Base-by-base conservation (phyloP, 2,888 invertebrate genomes). In the Oxyscelio sp. region DNA sequence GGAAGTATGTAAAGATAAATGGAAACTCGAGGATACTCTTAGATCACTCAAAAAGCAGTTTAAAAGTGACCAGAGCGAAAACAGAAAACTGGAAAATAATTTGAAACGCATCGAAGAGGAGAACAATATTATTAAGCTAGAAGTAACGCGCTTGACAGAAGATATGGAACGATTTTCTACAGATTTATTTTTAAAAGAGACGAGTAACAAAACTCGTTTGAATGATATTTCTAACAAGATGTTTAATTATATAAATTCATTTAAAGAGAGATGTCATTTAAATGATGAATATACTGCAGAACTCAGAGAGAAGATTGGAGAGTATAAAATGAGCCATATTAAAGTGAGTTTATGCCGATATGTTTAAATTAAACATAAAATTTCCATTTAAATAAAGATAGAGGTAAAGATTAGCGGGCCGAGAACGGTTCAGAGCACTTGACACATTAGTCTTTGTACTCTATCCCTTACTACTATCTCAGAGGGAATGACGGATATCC, bases 51-150 rank as follows among this genome's bases (percentile, higher is more conserved):
- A 61, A n/a, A 17, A 17, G 11, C 43, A 78, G 13, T n/a, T 78
- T 8, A 68, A 38, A 45, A 27, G 17, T 9, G 61, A 61, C 1
- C 24, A 70, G 9, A 50, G 6, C 34, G 58, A 78, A 54, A 78
- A 70, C 11, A 38, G 21, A 54, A 50, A 50, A 31, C 27, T 78
- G 17, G 68, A 78, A 61, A 52, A 22, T 22, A 19, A 78, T 0
- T 54, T 68, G 9, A 21, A 22, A 0, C 19, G 8, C 17, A 15
- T 78, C 2, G 40, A 61, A 22, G 6, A 13, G 3, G 59, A 59
- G n/a, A 78, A 78, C 34, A 19, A 70, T 9, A 0, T 22, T 24
- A 40, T 59, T 6, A 70, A 61, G 4, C 9, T 13, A 9, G 19
- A 70, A 59, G 52, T 70, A 31, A 4, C 6, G 2, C 15, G 22